phyloP scores from a whole-genome alignment of 2,113 vertebrate genomes.

The Pachypanchax playfairii region DNA sequence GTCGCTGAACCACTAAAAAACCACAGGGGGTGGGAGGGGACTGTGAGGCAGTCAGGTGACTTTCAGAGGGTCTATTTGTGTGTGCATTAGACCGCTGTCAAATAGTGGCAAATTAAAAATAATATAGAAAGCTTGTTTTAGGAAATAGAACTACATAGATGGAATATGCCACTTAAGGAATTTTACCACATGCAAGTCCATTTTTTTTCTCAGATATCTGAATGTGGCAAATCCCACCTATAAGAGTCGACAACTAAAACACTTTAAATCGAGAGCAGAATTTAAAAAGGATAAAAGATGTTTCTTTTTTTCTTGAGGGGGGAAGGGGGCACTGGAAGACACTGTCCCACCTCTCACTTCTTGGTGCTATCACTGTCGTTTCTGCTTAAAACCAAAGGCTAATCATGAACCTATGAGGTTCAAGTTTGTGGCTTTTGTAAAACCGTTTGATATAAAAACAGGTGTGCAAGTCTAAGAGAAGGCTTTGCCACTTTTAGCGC shows the following conservation, averaged over 20 bases:
- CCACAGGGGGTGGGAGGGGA: conserved; percentile 27
- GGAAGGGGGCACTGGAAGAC: conserved; percentile 57
- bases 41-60: conserved; percentile 45
- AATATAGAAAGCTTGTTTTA: conserved; percentile 12
- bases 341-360: conserved; percentile 60
- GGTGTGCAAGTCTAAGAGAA: conserved; percentile 21
- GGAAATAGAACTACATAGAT: conserved; percentile 11
- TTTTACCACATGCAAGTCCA: background rate
- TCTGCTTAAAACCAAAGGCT: conserved; percentile 46
- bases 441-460: conserved; percentile 19
- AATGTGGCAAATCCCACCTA: conserved; percentile 7
- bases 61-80: conserved; percentile 36
- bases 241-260: conserved; percentile 6
- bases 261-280: conserved; percentile 39
- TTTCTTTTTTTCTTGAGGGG: conserved; percentile 1
- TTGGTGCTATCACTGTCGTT: conserved; percentile 63
- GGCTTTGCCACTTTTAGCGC: conserved; percentile 17
- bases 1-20: conserved; percentile 67
- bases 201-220: background rate
- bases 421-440: conserved; percentile 58
- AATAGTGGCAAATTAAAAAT: conserved; percentile 33
- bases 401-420: conserved; percentile 33
- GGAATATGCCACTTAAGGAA: conserved; percentile 6
- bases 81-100: conserved; percentile 59
- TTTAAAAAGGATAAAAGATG: conserved; percentile 16